A percentile compares a stretch with the other conserved stretches of the same genome.
Conservation (phyloP, 2,113 vertebrate genomes). For the Callipepla californica region DNA sequence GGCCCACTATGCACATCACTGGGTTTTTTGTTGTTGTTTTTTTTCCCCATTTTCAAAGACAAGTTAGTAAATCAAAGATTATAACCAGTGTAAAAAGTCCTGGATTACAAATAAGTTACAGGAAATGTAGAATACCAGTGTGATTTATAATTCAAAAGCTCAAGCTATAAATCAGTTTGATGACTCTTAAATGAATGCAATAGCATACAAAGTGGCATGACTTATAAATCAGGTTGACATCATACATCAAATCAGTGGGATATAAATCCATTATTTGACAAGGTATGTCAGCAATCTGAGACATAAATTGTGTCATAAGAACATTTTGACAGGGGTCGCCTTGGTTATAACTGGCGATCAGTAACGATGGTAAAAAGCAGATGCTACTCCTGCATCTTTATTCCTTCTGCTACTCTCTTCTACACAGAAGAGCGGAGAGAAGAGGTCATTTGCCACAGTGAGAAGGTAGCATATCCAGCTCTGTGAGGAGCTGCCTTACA, state of each 20-base stretch:
- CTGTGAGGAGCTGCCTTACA: background rate
- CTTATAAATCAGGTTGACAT: background rate
- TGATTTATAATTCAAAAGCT: conserved; percentile 13
- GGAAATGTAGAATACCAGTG: background rate
- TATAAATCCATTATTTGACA: background rate
- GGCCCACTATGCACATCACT: background rate
- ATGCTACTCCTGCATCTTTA: background rate
- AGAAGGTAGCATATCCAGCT: background rate
- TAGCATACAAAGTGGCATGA: background rate
- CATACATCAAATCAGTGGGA: background rate
- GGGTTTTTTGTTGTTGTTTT: background rate
- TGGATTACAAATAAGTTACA: background rate
- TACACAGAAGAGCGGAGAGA: background rate
- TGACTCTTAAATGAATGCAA: background rate
- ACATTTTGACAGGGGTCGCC: background rate
- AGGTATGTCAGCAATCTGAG: background rate
- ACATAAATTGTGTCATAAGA: background rate
- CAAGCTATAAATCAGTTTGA: background rate
- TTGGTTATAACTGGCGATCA: background rate
- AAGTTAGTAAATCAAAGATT: background rate
- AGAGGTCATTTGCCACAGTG: background rate
- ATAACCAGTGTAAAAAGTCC: background rate
- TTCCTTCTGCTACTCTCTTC: background rate
- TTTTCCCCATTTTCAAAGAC: background rate
- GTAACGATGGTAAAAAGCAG: background rate